Conservation (phyloP, 1,140 invertebrate species). For the Eumeta japonica region DNA sequence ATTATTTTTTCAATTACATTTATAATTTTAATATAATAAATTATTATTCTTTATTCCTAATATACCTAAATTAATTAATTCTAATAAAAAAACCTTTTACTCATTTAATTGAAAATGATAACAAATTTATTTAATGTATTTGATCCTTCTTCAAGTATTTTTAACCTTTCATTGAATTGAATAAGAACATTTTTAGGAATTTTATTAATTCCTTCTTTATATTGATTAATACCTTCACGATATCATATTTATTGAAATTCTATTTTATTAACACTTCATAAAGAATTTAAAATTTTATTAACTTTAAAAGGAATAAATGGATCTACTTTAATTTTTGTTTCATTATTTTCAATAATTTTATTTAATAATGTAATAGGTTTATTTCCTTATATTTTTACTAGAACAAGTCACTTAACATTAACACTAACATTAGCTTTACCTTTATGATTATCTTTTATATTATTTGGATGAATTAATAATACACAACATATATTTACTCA, state of each 20-base stretch:
- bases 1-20: constrained; percentile 50
- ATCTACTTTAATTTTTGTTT: constrained; percentile 54
- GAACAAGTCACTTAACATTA: constrained; percentile 60
- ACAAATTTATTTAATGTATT: too few relatives aligned
- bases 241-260: too few relatives aligned
- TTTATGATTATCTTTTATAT: constrained; percentile 63
- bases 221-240: constrained; percentile 53
- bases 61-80: too few relatives aligned
- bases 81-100: constrained; percentile 33
- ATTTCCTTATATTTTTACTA: constrained; percentile 68
- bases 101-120: too few relatives aligned
- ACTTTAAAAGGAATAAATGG: constrained; percentile 35
- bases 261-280: constrained; percentile 48
- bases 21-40: constrained; percentile 52
- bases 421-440: constrained; percentile 58
- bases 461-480: too few relatives aligned
- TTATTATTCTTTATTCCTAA: constrained; percentile 37
- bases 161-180: constrained; percentile 58
- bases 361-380: too few relatives aligned
- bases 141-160: too few relatives aligned
- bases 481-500: too few relatives aligned
- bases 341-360: constrained; percentile 58
- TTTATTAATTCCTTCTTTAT: constrained; percentile 46
- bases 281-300: constrained; percentile 57
- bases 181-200: too few relatives aligned